These are phyloP conservation scores for Leuciscus waleckii DNA, from an alignment of 2,797 vertebrate genomes.

Conservation along the genomic window DNA sequence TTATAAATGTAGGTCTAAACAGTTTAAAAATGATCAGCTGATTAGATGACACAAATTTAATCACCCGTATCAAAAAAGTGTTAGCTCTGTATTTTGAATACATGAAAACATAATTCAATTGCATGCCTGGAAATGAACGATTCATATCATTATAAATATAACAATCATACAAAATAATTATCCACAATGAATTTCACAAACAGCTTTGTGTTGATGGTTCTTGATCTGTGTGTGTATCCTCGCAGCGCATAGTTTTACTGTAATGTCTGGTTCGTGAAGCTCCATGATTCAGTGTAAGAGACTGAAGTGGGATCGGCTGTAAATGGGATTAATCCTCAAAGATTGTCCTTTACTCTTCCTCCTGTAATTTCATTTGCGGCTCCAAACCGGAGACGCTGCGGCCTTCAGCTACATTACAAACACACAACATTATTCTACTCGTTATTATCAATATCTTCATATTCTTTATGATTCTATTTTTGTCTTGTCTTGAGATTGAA, in stretches of 20 bases:
- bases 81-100: not conserved
- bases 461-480: not conserved
- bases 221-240: not conserved
- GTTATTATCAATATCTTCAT: not conserved
- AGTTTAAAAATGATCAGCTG: not conserved
- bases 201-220: conserved; percentile 6
- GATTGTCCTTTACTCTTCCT: conserved; percentile 84
- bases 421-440: not conserved
- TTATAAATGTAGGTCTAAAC: not conserved
- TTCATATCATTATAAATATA: not conserved
- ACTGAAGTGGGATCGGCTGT: conserved; percentile 79
- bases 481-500: not conserved
- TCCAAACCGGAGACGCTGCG: conserved; percentile 76
- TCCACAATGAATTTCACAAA: not conserved
- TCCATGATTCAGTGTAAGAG: conserved; percentile 70
- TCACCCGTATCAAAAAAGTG: not conserved
- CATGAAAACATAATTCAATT: not conserved
- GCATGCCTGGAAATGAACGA: not conserved
- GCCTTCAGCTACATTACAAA: conserved; percentile 79
- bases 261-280: conserved; percentile 73
- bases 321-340: conserved; percentile 84
- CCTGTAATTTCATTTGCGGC: conserved; percentile 83
- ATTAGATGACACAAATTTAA: not conserved
- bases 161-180: not conserved
- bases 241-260: conserved; percentile 68